Evolutionary conservation across 2,797 vertebrate species (phyloP).

Genomic region (Lacerta bilineata): DNA sequence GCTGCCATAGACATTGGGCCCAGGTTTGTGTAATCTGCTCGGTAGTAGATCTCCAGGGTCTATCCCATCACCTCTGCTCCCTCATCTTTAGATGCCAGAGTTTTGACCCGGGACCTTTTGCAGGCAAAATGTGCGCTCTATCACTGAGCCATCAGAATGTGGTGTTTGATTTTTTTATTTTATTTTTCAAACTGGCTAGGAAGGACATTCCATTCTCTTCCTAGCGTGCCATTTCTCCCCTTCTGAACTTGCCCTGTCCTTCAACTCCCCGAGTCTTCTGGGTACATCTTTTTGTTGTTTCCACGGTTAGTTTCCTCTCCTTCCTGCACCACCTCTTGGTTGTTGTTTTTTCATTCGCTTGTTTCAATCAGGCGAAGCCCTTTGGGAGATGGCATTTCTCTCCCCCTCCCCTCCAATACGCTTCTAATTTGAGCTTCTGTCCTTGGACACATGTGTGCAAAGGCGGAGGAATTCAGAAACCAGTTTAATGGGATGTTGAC

Average conservation of each 20-base stretch:
- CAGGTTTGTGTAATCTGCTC: background rate
- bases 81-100: too few relatives aligned
- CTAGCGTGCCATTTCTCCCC: constrained; percentile 38
- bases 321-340: constrained; percentile 54
- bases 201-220: background rate
- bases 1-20: background rate
- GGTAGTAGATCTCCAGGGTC: too few relatives aligned
- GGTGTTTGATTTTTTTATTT: too few relatives aligned
- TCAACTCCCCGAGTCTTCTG: constrained; percentile 54
- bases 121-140: too few relatives aligned
- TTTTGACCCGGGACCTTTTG: too few relatives aligned
- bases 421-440: background rate
- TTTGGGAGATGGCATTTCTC: constrained; percentile 60
- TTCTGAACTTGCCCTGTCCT: constrained; percentile 66
- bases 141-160: too few relatives aligned
- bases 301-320: constrained; percentile 67
- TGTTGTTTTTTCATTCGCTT: constrained; percentile 63
- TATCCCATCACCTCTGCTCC: too few relatives aligned
- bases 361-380: constrained; percentile 49
- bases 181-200: too few relatives aligned
- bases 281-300: background rate
- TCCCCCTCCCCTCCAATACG: background rate
- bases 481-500: too few relatives aligned
- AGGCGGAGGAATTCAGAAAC: too few relatives aligned
- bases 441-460: background rate